A percentile compares a stretch with the other conserved stretches of the same genome.
Conservation (phyloP, 2,888 invertebrate genomes). For the Hymenopus coronatus region DNA sequence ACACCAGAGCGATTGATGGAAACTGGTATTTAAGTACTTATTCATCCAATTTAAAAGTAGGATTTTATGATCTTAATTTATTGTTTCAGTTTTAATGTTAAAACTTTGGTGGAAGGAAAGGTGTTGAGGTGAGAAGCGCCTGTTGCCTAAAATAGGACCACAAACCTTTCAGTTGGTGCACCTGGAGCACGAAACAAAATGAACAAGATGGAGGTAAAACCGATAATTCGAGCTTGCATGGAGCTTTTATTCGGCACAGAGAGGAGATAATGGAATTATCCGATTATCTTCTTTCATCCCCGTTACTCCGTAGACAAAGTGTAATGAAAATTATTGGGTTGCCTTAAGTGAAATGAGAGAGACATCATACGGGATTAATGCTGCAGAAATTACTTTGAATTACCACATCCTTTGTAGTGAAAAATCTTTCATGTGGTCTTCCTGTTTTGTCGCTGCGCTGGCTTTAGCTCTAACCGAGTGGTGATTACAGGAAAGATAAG, state of each 20-base stretch:
- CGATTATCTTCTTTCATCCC: neutral
- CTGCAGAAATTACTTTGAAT: neutral
- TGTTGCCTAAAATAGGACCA: neutral
- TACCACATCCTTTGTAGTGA: neutral
- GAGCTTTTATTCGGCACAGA: neutral
- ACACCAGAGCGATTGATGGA: no score
- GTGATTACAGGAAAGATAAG: neutral
- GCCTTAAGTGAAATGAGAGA: neutral
- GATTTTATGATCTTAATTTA: no score
- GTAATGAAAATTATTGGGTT: neutral
- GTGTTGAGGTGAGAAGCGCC: neutral
- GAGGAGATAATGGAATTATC: neutral
- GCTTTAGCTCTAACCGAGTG: neutral
- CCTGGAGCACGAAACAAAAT: neutral
- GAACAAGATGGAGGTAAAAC: neutral
- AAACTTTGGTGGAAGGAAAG: neutral
- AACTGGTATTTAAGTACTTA: no score
- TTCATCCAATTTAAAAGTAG: no score
- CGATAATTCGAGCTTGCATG: neutral
- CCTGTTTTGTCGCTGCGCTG: neutral
- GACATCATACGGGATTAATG: neutral
- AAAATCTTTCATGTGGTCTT: neutral
- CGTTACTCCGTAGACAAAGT: neutral
- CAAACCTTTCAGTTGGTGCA: neutral
- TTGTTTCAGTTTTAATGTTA: no score